These are phyloP conservation scores for Papilio dardanus DNA, from an alignment of 1,140 invertebrate genomes.

Conservation along the genomic window DNA sequence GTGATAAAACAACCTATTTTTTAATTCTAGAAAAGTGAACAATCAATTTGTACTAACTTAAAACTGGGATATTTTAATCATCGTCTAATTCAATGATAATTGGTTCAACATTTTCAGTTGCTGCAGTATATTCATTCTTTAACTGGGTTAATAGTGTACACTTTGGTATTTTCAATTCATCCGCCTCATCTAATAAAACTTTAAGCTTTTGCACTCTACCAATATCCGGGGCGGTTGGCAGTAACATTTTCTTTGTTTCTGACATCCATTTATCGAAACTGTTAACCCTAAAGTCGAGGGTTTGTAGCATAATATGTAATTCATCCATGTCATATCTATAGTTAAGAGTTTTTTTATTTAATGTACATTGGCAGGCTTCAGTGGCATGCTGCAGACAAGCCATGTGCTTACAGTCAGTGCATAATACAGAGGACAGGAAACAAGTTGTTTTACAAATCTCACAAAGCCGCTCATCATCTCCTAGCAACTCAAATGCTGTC, in stretches of 20 bases:
- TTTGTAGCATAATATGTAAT: slow-evolving; percentile 93
- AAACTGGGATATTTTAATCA: slow-evolving; percentile 56
- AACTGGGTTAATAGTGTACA: slow-evolving; percentile 73
- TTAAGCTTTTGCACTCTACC: slow-evolving; percentile 86
- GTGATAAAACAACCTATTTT: slow-evolving; percentile 26
- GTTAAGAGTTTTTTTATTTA: slow-evolving; percentile 89
- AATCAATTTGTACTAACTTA: slow-evolving; percentile 55
- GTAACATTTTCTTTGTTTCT: slow-evolving; percentile 91
- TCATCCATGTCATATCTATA: slow-evolving; percentile 98
- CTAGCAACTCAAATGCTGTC: slow-evolving; percentile 95
- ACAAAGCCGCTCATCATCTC: slow-evolving; percentile 98
- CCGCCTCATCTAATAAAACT: slow-evolving; percentile 74
- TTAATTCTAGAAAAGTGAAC: slow-evolving; percentile 45
- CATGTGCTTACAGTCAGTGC: slow-evolving; percentile 90
- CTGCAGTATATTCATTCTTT: slow-evolving; percentile 72
- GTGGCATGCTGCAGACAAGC: slow-evolving; percentile 95
- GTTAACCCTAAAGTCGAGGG: slow-evolving; percentile 94
- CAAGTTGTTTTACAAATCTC: slow-evolving; percentile 98
- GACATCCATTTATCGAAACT: slow-evolving; percentile 96
- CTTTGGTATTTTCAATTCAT: slow-evolving; percentile 81
- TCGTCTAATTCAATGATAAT: slow-evolving; percentile 80
- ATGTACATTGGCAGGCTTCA: slow-evolving; percentile 91
- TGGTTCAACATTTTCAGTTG: slow-evolving; percentile 69
- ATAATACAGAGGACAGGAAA: slow-evolving; percentile 97
- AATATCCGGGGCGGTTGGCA: slow-evolving; percentile 88